Percentiles rank a stretch among this genome's conserved stretches.
phyloP scores from a whole-genome alignment of 2,888 invertebrate genomes.

The Acronicta leporina region DNA sequence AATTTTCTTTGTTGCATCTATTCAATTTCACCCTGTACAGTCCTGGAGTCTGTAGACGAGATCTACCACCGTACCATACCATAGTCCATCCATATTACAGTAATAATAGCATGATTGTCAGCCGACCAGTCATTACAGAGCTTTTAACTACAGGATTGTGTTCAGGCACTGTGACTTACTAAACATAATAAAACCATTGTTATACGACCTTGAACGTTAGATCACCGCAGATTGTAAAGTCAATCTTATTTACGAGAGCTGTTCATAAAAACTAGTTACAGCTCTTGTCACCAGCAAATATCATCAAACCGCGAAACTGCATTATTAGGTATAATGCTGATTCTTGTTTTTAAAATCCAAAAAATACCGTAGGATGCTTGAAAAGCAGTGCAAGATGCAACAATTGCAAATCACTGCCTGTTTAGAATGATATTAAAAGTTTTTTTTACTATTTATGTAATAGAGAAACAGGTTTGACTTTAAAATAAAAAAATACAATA shows the following conservation, averaged over 20 bases:
- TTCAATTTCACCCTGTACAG: no score
- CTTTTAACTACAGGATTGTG: conserved; percentile 44
- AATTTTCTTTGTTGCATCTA: no score
- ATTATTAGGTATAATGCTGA: neutral
- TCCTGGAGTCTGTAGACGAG: no score
- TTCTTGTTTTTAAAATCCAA: no score
- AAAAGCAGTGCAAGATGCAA: no score
- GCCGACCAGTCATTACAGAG: conserved; percentile 15
- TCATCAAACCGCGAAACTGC: neutral
- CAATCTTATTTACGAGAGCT: conserved; percentile 12
- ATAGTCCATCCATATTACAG: no score
- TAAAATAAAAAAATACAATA: conserved; percentile 10
- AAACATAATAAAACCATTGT: conserved; percentile 54
- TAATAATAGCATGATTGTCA: neutral
- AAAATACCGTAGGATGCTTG: no score
- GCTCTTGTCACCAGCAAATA: neutral
- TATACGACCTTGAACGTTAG: conserved; percentile 44
- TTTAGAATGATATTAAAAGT: no score
- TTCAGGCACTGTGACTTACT: conserved; percentile 54
- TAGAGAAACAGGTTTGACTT: no score
- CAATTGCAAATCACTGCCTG: no score
- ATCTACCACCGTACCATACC: neutral
- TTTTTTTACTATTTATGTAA: no score
- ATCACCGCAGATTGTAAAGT: conserved; percentile 23
- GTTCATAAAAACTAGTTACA: neutral